phyloP scores from a whole-genome alignment of 2,888 invertebrate species.

The Pammene aurita region DNA sequence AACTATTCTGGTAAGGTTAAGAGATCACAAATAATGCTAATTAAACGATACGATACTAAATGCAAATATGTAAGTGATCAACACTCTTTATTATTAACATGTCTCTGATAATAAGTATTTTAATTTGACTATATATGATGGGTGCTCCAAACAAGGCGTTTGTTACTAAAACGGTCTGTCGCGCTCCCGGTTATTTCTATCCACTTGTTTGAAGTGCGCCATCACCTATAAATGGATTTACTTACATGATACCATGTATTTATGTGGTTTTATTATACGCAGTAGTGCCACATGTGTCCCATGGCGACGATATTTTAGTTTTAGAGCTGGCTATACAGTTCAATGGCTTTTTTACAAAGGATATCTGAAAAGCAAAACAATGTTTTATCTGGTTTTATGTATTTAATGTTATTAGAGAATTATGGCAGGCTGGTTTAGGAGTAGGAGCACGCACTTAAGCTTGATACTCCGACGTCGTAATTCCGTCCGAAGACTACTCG shows the following conservation, averaged over 20 bases:
- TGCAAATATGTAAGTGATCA: background rate
- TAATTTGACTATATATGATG: slow-evolving; percentile 49
- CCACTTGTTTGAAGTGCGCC: slow-evolving; percentile 60
- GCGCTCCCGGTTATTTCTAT: slow-evolving; percentile 61
- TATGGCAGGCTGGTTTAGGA: no score
- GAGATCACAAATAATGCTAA: background rate
- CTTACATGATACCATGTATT: slow-evolving; percentile 58
- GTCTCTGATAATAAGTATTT: slow-evolving; percentile 49
- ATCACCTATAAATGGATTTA: slow-evolving; percentile 59
- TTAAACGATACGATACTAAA: background rate
- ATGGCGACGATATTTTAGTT: slow-evolving; percentile 16
- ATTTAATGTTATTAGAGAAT: no score
- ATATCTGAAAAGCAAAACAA: background rate
- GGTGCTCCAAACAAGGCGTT: slow-evolving; percentile 55
- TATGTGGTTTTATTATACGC: slow-evolving; percentile 50
- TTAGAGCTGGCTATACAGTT: background rate
- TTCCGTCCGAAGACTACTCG: no score
- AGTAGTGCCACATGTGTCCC: slow-evolving; percentile 43
- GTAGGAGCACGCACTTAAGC: no score
- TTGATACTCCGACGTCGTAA: no score
- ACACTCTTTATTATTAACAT: background rate
- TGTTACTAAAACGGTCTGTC: slow-evolving; percentile 61
- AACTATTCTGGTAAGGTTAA: background rate
- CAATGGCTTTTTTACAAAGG: background rate
- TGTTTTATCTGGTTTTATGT: background rate